Evolutionary conservation across 2,113 vertebrate species (phyloP).

Genomic region (Limanda limanda): DNA sequence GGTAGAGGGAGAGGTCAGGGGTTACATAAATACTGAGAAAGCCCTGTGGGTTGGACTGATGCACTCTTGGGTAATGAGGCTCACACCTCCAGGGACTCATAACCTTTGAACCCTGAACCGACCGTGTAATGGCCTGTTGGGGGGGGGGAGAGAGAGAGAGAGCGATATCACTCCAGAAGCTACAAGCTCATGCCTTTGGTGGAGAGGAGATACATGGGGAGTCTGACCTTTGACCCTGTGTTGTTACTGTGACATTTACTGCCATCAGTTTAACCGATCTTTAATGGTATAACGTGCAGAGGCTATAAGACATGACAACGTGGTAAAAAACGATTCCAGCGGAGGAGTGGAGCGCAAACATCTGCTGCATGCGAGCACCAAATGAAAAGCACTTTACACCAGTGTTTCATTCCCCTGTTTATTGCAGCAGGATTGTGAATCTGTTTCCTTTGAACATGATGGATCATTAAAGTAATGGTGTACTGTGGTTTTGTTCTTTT

Average conservation of each 20-base stretch:
- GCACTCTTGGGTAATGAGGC: constrained; percentile 55
- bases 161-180: neutral
- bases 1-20: constrained; percentile 55
- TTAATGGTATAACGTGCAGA: neutral
- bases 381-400: constrained; percentile 74
- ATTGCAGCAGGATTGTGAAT: constrained; percentile 73
- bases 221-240: constrained; percentile 24
- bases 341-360: constrained; percentile 63
- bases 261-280: constrained; percentile 21
- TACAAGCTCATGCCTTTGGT: constrained; percentile 7
- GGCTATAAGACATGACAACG: constrained; percentile 30
- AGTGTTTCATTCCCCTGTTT: constrained; percentile 79
- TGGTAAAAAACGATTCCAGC: constrained; percentile 42
- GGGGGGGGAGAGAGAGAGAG: neutral
- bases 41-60: constrained; percentile 53
- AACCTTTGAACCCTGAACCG: constrained; percentile 59
- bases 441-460: constrained; percentile 81
- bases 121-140: constrained; percentile 21
- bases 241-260: neutral
- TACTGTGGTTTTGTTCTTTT: constrained; percentile 81
- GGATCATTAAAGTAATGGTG: constrained; percentile 83
- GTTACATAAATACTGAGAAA: constrained; percentile 68
- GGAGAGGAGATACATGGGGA: constrained; percentile 6
- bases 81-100: constrained; percentile 58
- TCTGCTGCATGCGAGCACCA: constrained; percentile 60